A percentile compares a stretch with the other conserved stretches of the same genome.
Evolutionary conservation across 2,797 vertebrate species (phyloP).

Genomic region (Cottoperca gobio): DNA sequence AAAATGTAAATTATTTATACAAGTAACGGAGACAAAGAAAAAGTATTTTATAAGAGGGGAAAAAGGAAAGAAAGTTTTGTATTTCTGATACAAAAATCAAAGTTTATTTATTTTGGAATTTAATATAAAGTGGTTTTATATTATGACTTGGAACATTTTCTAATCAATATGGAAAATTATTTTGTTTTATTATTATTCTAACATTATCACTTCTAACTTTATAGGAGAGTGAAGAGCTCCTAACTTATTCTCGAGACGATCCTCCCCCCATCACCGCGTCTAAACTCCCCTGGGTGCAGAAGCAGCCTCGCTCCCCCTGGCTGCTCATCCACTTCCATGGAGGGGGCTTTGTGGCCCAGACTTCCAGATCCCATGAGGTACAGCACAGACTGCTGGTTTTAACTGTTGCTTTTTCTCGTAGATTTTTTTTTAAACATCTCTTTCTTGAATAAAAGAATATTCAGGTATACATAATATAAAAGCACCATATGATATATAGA

Average conservation of each 20-base stretch:
- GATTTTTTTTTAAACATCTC: too few relatives aligned
- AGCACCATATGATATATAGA: too few relatives aligned
- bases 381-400: background rate
- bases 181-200: background rate
- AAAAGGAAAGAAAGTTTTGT: background rate
- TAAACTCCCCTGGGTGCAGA: constrained; percentile 78
- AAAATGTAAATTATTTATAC: background rate
- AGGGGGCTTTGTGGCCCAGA: constrained; percentile 87
- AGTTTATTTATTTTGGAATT: background rate
- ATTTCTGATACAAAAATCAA: background rate
- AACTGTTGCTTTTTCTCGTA: background rate
- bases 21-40: background rate
- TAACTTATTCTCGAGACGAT: constrained; percentile 74
- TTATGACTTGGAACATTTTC: background rate
- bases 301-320: constrained; percentile 79
- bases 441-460: too few relatives aligned
- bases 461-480: too few relatives aligned
- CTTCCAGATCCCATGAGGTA: constrained; percentile 87
- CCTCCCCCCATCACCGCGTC: constrained; percentile 77
- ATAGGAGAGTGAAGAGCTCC: constrained; percentile 89
- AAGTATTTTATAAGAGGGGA: background rate
- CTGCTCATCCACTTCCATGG: constrained; percentile 86
- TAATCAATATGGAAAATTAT: background rate
- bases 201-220: background rate
- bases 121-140: background rate